Evolutionary conservation across 92 coral and sea anemone genomes (phyloP), one percentile per base, ranked within the genome.

Genomic region (Epizoanthus illoricatus): DNA sequence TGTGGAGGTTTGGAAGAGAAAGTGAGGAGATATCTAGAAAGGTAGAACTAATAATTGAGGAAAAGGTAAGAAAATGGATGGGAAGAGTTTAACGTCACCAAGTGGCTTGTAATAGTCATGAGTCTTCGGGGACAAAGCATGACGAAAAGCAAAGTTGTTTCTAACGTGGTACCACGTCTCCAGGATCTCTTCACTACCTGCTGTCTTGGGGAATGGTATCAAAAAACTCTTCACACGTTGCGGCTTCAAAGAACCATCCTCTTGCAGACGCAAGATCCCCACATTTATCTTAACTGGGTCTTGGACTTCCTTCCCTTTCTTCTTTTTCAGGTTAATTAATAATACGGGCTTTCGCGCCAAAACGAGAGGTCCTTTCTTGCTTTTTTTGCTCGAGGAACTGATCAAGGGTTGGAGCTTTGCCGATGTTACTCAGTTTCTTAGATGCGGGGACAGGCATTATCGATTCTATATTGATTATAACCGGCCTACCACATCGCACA

Each of bases 321-420:
- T 75, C 80, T 59, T 75, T 75, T 75, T 75, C 81, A 75, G 36
- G 81, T 75, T 40, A 57, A 57, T 56, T 36, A n/a, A n/a, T n/a
- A n/a, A n/a, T n/a, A n/a, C 69, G 57, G n/a, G 39, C 69, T 76
- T 76, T 76, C 69, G 81, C 81, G 58, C 81, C 81, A 76, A 76
- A 62, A 39, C 70, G 57, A 58, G 81, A 60, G 70, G 41, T 41
- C 62, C 80, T 75, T 75, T 75, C 81, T 75, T 75, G 69, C 81
- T 39, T 75, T 49, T 59, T 59, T 10, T 75, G 69, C 62, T 59
- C 68, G 55, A 75, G 81, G 81, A 75, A 75, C 67, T 59, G 80
- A 75, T 75, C 67, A 33, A 75, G 68, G 40, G 80, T 59, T 58
- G 67, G 80, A 74, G 66, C 67, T 75, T 75, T 75, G 80, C 80